Evolutionary conservation across 2,888 invertebrate species (phyloP).

Genomic region (Xanthorhoe designata): DNA sequence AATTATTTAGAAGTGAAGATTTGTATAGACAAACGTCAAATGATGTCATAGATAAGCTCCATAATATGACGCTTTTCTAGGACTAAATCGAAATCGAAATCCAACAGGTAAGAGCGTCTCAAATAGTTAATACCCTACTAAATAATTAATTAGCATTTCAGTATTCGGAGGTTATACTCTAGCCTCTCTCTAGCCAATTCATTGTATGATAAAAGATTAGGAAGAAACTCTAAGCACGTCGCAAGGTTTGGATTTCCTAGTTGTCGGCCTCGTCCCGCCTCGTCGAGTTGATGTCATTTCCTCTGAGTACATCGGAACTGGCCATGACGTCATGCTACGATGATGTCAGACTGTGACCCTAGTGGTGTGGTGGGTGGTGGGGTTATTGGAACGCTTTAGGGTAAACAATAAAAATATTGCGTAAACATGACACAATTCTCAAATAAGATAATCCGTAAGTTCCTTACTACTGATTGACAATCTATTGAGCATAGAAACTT

Average conservation of each 20-base stretch:
- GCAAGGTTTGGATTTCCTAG: conserved; percentile 43
- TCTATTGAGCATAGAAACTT: no score
- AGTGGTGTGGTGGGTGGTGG: background rate
- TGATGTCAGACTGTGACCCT: conserved; percentile 35
- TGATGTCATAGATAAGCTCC: no score
- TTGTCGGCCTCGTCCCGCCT: conserved; percentile 40
- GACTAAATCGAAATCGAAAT: no score
- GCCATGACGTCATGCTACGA: conserved; percentile 32
- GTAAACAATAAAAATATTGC: background rate
- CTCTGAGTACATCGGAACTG: conserved; percentile 36
- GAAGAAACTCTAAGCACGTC: conserved; percentile 21
- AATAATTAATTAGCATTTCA: no score
- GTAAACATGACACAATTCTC: background rate
- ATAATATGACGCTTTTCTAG: no score
- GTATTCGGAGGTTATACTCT: no score
- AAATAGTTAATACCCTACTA: no score
- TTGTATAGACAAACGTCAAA: no score
- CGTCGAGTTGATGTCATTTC: conserved; percentile 41
- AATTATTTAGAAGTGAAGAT: no score
- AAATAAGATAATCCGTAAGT: background rate
- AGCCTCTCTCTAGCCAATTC: no score
- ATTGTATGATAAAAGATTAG: background rate
- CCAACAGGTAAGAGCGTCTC: no score
- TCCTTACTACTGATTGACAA: no score
- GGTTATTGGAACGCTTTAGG: background rate